Conservation (phyloP, 1,140 invertebrate species). For the Calycopis cecrops region DNA sequence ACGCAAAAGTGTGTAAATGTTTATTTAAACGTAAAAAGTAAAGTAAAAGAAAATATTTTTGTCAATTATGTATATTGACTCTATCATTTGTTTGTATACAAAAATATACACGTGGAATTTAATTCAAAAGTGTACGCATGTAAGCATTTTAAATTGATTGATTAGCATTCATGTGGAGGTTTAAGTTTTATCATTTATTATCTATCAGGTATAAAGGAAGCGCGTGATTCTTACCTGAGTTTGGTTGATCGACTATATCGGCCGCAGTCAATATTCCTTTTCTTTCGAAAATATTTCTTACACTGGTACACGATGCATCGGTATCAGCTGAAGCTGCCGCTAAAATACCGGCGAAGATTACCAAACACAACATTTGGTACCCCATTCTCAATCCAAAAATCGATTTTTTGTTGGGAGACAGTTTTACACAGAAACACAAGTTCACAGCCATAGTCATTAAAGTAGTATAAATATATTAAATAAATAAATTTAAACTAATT, state of each 20-base stretch:
- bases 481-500: slow-evolving; percentile 31
- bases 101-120: background rate
- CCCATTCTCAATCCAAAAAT: slow-evolving; percentile 66
- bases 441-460: slow-evolving; percentile 62
- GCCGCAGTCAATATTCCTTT: slow-evolving; percentile 58
- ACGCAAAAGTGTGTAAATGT: no score
- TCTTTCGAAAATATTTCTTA: slow-evolving; percentile 61
- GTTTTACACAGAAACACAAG: slow-evolving; percentile 67
- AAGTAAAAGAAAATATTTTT: no score
- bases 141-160: slow-evolving; percentile 7
- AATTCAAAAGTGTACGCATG: background rate
- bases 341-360: slow-evolving; percentile 53
- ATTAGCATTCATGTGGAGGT: background rate
- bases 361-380: slow-evolving; percentile 62
- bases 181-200: slow-evolving; percentile 7
- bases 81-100: slow-evolving; percentile 4
- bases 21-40: no score
- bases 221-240: slow-evolving; percentile 65
- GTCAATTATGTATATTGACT: no score
- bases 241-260: slow-evolving; percentile 57
- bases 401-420: slow-evolving; percentile 72
- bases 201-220: slow-evolving; percentile 27
- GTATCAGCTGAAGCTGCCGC: slow-evolving; percentile 43
- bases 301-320: slow-evolving; percentile 56
- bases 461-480: slow-evolving; percentile 33